Evolutionary conservation across 2,113 vertebrate genomes (phyloP).

Genomic region (Pituophis catenifer): DNA sequence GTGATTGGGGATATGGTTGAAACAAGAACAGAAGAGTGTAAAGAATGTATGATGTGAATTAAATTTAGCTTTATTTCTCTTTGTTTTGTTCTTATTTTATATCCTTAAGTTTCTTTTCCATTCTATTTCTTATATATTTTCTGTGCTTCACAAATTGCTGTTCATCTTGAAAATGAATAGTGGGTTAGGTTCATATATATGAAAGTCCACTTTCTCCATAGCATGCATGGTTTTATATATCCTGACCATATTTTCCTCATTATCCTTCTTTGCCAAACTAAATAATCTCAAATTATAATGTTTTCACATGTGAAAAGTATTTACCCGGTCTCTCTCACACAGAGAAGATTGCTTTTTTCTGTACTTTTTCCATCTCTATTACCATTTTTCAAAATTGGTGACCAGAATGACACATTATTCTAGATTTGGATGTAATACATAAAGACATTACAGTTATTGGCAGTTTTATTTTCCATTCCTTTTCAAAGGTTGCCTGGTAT

Average conservation of each 20-base stretch:
- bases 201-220: not conserved
- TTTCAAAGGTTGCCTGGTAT: not conserved
- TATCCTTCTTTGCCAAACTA: not conserved
- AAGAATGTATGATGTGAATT: not conserved
- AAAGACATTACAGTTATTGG: not conserved
- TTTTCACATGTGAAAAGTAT: not conserved
- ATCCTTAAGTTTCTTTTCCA: not conserved
- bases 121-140: not conserved
- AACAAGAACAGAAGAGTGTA: not conserved
- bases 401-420: not conserved
- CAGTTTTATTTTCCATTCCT: not conserved
- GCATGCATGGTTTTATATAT: not conserved
- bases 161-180: not conserved
- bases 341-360: not conserved
- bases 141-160: not conserved
- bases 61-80: not conserved
- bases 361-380: not conserved
- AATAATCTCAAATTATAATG: not conserved
- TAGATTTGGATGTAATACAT: not conserved
- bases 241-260: not conserved
- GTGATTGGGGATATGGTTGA: not conserved
- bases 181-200: not conserved
- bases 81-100: not conserved
- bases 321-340: not conserved
- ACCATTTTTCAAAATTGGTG: not conserved